A percentile compares a stretch with the other conserved stretches of the same genome.
Evolutionary conservation across 2,113 vertebrate genomes (phyloP).

Genomic region (Aramus guarauna): DNA sequence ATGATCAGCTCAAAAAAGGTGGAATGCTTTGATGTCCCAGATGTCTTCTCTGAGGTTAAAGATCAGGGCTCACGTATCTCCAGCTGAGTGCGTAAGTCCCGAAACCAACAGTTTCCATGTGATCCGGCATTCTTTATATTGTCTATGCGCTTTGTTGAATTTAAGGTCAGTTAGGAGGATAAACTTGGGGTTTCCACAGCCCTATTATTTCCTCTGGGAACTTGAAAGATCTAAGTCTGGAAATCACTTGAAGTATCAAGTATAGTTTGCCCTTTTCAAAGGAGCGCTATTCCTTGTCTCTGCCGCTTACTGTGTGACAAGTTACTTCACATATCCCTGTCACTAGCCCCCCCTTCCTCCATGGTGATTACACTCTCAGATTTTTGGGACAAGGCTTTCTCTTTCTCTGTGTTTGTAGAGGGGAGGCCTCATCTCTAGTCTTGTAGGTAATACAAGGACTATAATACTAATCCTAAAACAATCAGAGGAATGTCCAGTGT

Average conservation of each 20-base stretch:
- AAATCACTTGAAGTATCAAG: conserved; percentile 49
- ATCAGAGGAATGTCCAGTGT: neutral
- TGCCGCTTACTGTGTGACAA: conserved; percentile 37
- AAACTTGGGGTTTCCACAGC: conserved; percentile 51
- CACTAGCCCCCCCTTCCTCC: neutral
- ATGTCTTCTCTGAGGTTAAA: conserved; percentile 45
- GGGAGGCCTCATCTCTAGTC: conserved; percentile 16
- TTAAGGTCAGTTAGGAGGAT: conserved; percentile 62
- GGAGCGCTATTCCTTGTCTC: neutral
- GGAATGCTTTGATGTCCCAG: conserved; percentile 63
- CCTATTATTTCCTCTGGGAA: conserved; percentile 61
- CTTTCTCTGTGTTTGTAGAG: conserved; percentile 30
- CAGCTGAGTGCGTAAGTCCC: conserved; percentile 46
- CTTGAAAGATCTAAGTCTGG: conserved; percentile 57
- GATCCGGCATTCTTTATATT: conserved; percentile 55
- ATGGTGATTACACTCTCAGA: neutral
- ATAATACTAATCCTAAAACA: conserved; percentile 60
- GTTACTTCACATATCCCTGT: conserved; percentile 15
- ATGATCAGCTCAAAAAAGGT: conserved; percentile 18
- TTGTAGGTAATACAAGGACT: conserved; percentile 37
- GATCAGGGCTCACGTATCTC: conserved; percentile 53
- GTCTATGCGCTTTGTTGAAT: conserved; percentile 34
- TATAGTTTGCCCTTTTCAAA: conserved; percentile 46
- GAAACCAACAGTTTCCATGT: conserved; percentile 57
- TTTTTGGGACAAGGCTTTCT: conserved; percentile 39